A percentile compares a stretch with the other conserved stretches of the same genome.
phyloP scores from a whole-genome alignment of 2,888 invertebrate species.

The Hydroisotoma schaefferi region DNA sequence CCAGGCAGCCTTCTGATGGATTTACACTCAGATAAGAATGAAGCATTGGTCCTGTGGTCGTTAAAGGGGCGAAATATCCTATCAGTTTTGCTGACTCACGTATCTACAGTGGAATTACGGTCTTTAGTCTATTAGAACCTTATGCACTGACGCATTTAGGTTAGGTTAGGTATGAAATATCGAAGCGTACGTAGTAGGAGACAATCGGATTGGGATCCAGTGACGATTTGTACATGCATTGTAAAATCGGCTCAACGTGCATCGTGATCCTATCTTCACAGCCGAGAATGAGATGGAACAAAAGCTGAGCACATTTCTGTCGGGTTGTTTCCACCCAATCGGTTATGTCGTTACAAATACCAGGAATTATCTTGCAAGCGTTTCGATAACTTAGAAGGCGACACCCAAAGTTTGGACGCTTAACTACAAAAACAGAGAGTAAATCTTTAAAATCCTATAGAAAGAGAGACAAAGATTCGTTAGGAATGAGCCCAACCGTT shows the following conservation, averaged over 20 bases:
- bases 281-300: constrained; percentile 68
- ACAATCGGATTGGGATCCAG: constrained; percentile 48
- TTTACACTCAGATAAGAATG: constrained; percentile 37
- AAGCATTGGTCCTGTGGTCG: constrained; percentile 58
- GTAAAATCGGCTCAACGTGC: constrained; percentile 61
- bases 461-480: background rate
- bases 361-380: constrained; percentile 68
- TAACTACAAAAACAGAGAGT: constrained; percentile 54
- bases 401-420: constrained; percentile 83
- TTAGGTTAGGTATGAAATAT: background rate
- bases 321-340: constrained; percentile 68
- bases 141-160: background rate
- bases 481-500: constrained; percentile 53
- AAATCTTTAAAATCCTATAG: constrained; percentile 2
- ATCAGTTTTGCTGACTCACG: constrained; percentile 67
- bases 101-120: constrained; percentile 48
- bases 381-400: constrained; percentile 72
- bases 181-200: constrained; percentile 55
- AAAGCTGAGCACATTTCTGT: constrained; percentile 68
- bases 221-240: constrained; percentile 57
- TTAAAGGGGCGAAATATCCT: constrained; percentile 69
- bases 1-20: constrained; percentile 57
- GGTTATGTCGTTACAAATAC: constrained; percentile 66
- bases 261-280: constrained; percentile 71
- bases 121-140: background rate